Conservation (phyloP, 2,113 vertebrate genomes). For the Chlorocebus sabaeus region DNA sequence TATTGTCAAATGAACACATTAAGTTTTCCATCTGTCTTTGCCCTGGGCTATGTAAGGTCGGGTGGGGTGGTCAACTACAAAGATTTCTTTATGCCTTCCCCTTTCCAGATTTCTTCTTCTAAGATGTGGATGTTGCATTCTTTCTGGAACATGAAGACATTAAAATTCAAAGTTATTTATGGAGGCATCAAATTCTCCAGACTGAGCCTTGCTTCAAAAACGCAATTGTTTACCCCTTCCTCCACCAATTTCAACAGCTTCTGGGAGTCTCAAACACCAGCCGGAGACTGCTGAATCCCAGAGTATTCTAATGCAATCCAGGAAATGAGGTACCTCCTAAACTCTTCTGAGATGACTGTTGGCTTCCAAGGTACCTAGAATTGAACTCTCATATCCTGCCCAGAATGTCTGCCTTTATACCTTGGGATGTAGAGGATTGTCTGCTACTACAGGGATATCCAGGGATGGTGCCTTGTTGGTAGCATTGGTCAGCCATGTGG, state of each 20-base stretch:
- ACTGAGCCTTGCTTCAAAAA: neutral
- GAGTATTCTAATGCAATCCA: neutral
- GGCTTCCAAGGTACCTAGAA: neutral
- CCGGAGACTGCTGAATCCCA: neutral
- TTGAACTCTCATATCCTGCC: neutral
- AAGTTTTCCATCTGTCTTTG: conserved; percentile 43
- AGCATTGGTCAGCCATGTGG: neutral
- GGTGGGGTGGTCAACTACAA: neutral
- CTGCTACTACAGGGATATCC: neutral
- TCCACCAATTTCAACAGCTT: neutral
- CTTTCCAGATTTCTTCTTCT: conserved; percentile 30
- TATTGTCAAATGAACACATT: conserved; percentile 36
- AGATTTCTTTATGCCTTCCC: neutral
- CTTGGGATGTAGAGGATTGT: neutral
- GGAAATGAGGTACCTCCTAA: neutral
- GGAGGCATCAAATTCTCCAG: neutral
- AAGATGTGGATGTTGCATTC: neutral
- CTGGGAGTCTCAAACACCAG: neutral
- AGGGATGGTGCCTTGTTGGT: neutral
- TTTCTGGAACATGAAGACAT: conserved; percentile 29
- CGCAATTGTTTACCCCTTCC: neutral
- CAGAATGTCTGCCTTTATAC: neutral
- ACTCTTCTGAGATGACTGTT: neutral
- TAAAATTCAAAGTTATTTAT: conserved; percentile 16
- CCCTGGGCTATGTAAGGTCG: neutral